Evolutionary conservation across 2,113 vertebrate genomes (phyloP), one percentile per base, ranked within the genome.

Genomic region (Chinchilla lanigera): DNA sequence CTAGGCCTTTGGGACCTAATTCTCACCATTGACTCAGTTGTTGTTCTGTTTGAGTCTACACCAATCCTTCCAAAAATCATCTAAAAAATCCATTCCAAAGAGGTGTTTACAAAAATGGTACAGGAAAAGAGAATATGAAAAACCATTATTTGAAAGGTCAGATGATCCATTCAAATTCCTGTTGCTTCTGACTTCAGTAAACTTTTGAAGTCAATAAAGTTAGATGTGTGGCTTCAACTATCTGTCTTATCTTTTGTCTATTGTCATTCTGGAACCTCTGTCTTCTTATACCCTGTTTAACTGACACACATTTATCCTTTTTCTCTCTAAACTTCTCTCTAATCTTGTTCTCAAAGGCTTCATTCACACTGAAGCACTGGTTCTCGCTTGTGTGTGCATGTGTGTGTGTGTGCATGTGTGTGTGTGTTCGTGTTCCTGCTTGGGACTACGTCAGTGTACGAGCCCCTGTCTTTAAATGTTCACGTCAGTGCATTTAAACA

Each of bases 121-220:
- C 19, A 58, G 17, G 24, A 83, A 92, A 82, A 92, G 58, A 75
- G 4, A 11, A 56, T 20, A 22, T 44, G 22, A 52, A 52, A 93
- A 95, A 52, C 9, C 60, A 50, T 84, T 50, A 41, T 60, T 61
- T 83, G 12, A 61, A 95, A 33, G 91, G 22, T n/a, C 77, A 50
- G 41, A 38, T 89, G 80, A 56, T 7, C 1, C 52, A 89, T 33
- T 88, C 24, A 47, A 81, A 80, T 82, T 92, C 28, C 52, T 50
- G 13, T 50, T 92, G 61, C 41, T 14, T 30, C 5, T 89, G 35
- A 28, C 26, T 61, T 89, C 52, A 86, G 13, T 82, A 94, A 85
- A 71, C 24, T 58, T 87, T 71, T 93, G 73, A 90, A 77, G 38
- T 33, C 52, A 71, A 73, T 87, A 20, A 82, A 95, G 8, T 89